These are phyloP conservation scores for Hippopotamyrus pictus DNA, from an alignment of 2,797 vertebrate genomes.

Conservation along the genomic window DNA sequence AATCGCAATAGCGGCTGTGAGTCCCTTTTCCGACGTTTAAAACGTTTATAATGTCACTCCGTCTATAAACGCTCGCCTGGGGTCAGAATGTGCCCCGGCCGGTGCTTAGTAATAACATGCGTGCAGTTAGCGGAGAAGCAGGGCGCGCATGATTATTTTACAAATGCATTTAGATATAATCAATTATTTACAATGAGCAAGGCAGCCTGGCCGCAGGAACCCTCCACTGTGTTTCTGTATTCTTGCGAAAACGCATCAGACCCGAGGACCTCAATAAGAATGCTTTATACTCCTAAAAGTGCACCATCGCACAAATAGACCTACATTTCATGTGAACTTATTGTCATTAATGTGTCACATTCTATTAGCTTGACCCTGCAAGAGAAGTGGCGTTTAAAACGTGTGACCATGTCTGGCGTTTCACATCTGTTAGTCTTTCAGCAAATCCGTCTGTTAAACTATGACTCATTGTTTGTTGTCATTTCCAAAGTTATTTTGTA, in stretches of 20 bases:
- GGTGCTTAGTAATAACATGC: background rate
- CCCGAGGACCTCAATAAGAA: background rate
- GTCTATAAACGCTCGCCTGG: background rate
- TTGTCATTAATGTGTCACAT: background rate
- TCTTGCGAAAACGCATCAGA: background rate
- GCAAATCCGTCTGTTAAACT: background rate
- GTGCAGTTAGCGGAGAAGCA: background rate
- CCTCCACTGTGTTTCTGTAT: background rate
- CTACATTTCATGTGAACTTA: background rate
- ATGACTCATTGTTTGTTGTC: background rate
- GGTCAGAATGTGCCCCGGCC: background rate
- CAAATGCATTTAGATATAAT: background rate
- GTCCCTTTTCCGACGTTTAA: background rate
- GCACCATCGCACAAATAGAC: background rate
- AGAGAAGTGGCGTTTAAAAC: background rate
- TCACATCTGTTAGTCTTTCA: background rate
- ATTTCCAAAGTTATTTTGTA: background rate
- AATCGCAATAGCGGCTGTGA: background rate
- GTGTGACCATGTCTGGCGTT: background rate
- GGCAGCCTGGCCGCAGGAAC: background rate
- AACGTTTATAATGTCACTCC: background rate
- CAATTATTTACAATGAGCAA: background rate
- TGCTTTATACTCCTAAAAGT: background rate
- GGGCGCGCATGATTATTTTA: background rate
- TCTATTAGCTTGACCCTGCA: background rate